Percentiles rank a stretch among this genome's conserved stretches.
These are phyloP conservation scores for Malurus elegans DNA, from an alignment of 2,113 vertebrate genomes.

Conservation along the genomic window DNA sequence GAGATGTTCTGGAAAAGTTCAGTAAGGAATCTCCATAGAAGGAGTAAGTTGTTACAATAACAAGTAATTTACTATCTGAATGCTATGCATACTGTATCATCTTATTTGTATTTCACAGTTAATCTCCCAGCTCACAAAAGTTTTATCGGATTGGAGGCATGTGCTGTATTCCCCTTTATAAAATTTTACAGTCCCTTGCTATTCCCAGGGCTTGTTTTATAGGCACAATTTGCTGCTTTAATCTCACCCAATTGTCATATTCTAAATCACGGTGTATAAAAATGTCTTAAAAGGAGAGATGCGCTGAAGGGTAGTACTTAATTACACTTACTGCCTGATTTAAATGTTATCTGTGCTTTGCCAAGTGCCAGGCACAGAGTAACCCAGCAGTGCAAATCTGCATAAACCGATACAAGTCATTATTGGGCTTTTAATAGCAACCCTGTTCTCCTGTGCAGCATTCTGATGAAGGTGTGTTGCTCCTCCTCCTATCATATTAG, in stretches of 20 bases:
- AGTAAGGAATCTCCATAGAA: constrained; percentile 42
- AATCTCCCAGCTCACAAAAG: constrained; percentile 76
- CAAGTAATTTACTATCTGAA: constrained; percentile 56
- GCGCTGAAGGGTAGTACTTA: constrained; percentile 75
- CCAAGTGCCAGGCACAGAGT: constrained; percentile 53
- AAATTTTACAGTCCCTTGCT: constrained; percentile 77
- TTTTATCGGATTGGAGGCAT: constrained; percentile 74
- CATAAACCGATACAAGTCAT: constrained; percentile 70
- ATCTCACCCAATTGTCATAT: constrained; percentile 78
- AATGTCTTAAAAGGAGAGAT: constrained; percentile 74
- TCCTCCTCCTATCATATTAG: neutral
- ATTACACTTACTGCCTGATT: constrained; percentile 79
- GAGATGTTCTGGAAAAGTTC: constrained; percentile 7
- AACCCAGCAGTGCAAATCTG: constrained; percentile 67
- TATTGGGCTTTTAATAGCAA: constrained; percentile 60
- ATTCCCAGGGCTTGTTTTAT: constrained; percentile 78
- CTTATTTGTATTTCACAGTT: constrained; percentile 77
- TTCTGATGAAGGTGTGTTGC: constrained; percentile 11
- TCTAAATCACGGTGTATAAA: constrained; percentile 78
- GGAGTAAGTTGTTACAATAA: constrained; percentile 68
- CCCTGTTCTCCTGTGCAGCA: constrained; percentile 4
- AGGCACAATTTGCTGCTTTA: constrained; percentile 79
- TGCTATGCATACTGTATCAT: constrained; percentile 56
- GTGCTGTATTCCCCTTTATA: constrained; percentile 75
- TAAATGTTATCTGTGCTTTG: constrained; percentile 71